phyloP scores from a whole-genome alignment of 2,888 invertebrate genomes.

The Metellina segmentata region DNA sequence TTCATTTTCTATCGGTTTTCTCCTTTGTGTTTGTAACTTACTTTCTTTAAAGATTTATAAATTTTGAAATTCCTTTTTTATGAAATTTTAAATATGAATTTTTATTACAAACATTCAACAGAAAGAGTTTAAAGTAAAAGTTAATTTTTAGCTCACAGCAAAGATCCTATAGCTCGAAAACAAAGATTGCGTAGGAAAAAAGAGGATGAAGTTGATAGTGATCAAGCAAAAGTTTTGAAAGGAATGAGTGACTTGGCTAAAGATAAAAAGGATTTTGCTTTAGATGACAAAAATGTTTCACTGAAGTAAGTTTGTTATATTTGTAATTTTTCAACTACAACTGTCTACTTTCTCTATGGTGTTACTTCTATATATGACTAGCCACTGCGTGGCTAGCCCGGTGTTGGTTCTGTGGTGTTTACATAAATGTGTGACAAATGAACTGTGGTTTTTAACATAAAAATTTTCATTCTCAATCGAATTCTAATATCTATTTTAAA shows the following conservation, averaged over 20 bases:
- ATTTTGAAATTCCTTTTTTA: too few species aligned
- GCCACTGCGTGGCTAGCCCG: too few species aligned
- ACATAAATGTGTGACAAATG: too few species aligned
- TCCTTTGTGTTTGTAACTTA: too few species aligned
- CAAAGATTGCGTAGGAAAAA: slow-evolving; percentile 91
- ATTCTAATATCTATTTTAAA: neutral
- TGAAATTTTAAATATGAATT: too few species aligned
- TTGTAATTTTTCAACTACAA: neutral
- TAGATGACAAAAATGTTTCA: slow-evolving; percentile 84
- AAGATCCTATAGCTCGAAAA: slow-evolving; percentile 97
- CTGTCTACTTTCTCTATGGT: neutral
- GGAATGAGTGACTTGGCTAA: slow-evolving; percentile 93
- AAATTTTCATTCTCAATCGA: neutral
- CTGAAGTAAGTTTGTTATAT: slow-evolving; percentile 85
- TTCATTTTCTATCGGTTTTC: too few species aligned
- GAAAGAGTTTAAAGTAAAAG: too few species aligned
- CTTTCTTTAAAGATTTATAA: too few species aligned
- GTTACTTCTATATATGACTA: neutral
- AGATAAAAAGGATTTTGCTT: slow-evolving; percentile 87
- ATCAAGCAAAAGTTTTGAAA: slow-evolving; percentile 92
- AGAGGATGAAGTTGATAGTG: slow-evolving; percentile 89
- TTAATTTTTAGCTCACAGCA: slow-evolving; percentile 81
- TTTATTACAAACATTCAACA: too few species aligned
- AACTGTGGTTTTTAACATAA: neutral
- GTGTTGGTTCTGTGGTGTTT: too few species aligned